These are phyloP conservation scores for Amazona ochrocephala DNA, from an alignment of 2,797 vertebrate genomes.

Conservation along the genomic window DNA sequence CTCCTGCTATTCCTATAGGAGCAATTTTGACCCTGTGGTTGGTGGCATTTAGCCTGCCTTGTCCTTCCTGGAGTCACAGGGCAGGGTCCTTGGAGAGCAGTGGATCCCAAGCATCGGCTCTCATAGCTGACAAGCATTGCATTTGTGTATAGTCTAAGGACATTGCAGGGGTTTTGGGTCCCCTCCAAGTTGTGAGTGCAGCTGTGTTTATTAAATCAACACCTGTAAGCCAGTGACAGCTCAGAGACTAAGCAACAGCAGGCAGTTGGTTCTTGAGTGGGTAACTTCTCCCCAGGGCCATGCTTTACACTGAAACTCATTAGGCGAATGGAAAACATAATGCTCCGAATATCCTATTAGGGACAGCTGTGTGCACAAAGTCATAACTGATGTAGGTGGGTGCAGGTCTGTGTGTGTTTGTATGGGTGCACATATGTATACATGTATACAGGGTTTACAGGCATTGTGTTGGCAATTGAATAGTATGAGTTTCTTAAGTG, in stretches of 20 bases:
- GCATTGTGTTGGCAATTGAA: neutral
- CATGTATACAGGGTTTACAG: neutral
- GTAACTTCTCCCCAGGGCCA: neutral
- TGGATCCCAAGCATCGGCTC: neutral
- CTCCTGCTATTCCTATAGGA: neutral
- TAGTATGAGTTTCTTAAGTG: neutral
- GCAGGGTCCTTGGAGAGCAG: neutral
- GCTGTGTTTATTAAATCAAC: slow-evolving; percentile 49
- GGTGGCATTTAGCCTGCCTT: neutral
- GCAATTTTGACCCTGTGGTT: neutral
- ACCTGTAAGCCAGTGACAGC: neutral
- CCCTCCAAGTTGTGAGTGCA: slow-evolving; percentile 22
- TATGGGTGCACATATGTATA: neutral
- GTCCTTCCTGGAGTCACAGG: neutral
- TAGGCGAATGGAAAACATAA: neutral
- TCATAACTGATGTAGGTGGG: neutral
- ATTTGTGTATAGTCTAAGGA: neutral
- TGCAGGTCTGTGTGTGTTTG: neutral
- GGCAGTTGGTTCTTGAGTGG: neutral
- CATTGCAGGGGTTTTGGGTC: slow-evolving; percentile 4
- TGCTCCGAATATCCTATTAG: neutral
- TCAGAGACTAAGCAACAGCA: neutral
- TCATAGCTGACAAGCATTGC: neutral
- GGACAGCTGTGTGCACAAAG: slow-evolving; percentile 38
- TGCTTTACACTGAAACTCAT: neutral